A percentile compares a stretch with the other conserved stretches of the same genome.
These are phyloP conservation scores for Nyctereutes procyonoides DNA, from an alignment of 2,113 vertebrate species.

Conservation along the genomic window DNA sequence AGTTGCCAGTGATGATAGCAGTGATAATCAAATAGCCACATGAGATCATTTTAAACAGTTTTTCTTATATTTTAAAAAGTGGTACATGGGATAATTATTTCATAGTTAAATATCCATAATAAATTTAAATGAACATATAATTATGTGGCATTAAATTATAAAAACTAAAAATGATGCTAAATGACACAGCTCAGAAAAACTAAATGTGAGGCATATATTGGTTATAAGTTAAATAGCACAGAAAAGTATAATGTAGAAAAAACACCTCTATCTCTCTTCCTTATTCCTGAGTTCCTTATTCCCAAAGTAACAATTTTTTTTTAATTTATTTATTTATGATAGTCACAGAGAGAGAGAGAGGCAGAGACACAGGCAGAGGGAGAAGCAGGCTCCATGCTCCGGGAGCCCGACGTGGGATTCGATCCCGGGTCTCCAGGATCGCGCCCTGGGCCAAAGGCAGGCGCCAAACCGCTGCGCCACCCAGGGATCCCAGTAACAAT, in stretches of 20 bases:
- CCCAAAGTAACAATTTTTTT: not conserved
- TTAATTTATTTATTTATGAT: too few relatives aligned
- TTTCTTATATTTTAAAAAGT: not conserved
- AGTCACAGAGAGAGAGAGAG: too few relatives aligned
- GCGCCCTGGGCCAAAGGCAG: too few relatives aligned
- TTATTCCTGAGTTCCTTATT: not conserved
- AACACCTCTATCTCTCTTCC: not conserved
- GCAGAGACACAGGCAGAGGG: too few relatives aligned
- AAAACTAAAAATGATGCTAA: not conserved
- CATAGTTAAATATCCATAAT: not conserved
- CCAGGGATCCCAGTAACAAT: too few relatives aligned
- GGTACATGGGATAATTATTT: not conserved
- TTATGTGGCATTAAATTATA: not conserved
- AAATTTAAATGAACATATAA: not conserved
- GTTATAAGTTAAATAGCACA: not conserved
- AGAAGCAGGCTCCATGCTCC: too few relatives aligned
- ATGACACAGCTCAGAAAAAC: not conserved
- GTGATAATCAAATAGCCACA: not conserved
- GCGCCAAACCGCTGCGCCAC: too few relatives aligned
- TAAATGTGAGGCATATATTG: not conserved
- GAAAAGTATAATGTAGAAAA: not conserved
- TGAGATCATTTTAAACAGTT: not conserved
- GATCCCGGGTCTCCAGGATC: too few relatives aligned
- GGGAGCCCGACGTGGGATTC: too few relatives aligned
- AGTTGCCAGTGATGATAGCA: not conserved